Conservation (phyloP, 37 sponge, comb jelly and placozoan species). For the Petrosia ficiformis region DNA sequence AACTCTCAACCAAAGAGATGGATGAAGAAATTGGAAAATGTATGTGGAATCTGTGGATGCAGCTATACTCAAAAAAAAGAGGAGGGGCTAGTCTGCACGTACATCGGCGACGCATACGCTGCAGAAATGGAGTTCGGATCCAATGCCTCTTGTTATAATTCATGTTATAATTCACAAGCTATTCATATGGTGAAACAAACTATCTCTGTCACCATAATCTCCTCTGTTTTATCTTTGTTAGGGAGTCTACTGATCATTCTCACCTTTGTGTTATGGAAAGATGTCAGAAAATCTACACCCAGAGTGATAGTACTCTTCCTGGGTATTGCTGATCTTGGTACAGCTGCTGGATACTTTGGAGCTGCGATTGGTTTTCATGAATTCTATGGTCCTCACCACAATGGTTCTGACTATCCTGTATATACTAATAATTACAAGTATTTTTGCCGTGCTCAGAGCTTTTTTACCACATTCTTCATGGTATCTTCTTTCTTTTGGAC, state of each 20-base stretch:
- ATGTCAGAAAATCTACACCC: constrained; percentile 20
- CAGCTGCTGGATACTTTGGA: constrained; percentile 44
- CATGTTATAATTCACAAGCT: too few species aligned
- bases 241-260: constrained; percentile 53
- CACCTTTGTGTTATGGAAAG: constrained; percentile 29
- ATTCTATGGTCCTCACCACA: neutral
- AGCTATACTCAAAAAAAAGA: too few species aligned
- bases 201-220: constrained; percentile 17
- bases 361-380: neutral
- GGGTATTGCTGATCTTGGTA: constrained; percentile 63
- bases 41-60: too few species aligned
- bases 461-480: constrained; percentile 47
- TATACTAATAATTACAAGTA: neutral
- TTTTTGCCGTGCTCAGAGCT: constrained; percentile 40
- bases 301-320: constrained; percentile 59
- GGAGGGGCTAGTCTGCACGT: too few species aligned
- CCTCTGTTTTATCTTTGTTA: constrained; percentile 27
- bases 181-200: too few species aligned
- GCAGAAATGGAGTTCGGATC: too few species aligned
- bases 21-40: too few species aligned
- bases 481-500: constrained; percentile 66
- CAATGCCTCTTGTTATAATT: too few species aligned
- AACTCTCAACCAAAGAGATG: too few species aligned
- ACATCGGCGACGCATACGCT: too few species aligned
- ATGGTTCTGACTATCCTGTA: neutral